phyloP scores from a whole-genome alignment of 2,797 vertebrate genomes.

The Diplodus sargus region DNA sequence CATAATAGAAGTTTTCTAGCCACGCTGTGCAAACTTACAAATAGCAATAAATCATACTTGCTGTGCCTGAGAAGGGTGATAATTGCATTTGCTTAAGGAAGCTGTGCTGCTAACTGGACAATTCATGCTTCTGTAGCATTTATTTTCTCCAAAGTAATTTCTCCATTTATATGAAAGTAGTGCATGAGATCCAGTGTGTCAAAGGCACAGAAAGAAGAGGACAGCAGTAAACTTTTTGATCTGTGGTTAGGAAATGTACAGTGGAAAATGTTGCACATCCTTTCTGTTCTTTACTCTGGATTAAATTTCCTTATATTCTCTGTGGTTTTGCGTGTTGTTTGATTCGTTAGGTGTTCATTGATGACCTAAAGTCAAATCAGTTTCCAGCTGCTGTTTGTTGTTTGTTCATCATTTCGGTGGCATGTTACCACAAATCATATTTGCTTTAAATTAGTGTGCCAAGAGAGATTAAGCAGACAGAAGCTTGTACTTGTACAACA shows the following conservation, averaged over 20 bases:
- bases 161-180: not conserved
- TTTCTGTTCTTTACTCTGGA: slow-evolving; percentile 24
- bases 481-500: not conserved
- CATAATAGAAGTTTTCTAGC: slow-evolving; percentile 6
- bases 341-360: not conserved
- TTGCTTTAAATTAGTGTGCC: not conserved
- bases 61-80: slow-evolving; percentile 10
- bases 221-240: slow-evolving; percentile 1
- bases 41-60: not conserved
- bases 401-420: not conserved
- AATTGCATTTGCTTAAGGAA: slow-evolving; percentile 7
- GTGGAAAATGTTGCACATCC: slow-evolving; percentile 5
- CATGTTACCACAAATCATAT: not conserved
- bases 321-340: slow-evolving; percentile 24
- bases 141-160: not conserved
- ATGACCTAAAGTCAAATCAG: not conserved
- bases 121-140: not conserved
- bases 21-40: not conserved
- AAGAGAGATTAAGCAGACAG: not conserved
- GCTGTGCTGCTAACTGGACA: not conserved
- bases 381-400: not conserved
- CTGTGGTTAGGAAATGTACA: not conserved
- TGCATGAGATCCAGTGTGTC: slow-evolving; percentile 13
- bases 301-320: slow-evolving; percentile 40
- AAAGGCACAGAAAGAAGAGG: not conserved